phyloP scores from a whole-genome alignment of 64 coral and sea anemone species.

The Hydrozoanthus tunicans region DNA sequence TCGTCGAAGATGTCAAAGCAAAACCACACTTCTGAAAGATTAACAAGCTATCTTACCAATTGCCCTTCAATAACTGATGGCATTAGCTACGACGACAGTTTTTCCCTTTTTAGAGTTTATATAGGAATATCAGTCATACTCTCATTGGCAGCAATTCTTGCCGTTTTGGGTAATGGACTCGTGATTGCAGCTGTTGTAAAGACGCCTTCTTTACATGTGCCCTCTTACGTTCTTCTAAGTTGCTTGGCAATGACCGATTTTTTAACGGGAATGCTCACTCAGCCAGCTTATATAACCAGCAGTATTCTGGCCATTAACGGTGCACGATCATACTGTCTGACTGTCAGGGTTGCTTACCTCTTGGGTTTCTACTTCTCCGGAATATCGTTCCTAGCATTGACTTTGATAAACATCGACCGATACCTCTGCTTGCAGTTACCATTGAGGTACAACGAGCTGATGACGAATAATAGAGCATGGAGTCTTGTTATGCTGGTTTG shows the following conservation, averaged over 20 bases:
- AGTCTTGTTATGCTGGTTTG: neutral
- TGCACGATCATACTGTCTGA: neutral
- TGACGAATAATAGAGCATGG: neutral
- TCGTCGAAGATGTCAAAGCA: too few species aligned
- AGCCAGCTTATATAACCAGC: neutral
- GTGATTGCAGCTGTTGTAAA: neutral
- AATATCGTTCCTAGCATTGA: neutral
- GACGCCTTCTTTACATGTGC: slow-evolving; percentile 1
- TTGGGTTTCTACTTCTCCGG: neutral
- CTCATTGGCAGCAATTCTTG: neutral
- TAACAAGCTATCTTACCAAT: neutral
- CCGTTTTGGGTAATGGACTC: neutral
- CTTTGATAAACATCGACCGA: neutral
- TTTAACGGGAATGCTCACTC: neutral
- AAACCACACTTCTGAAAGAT: too few species aligned
- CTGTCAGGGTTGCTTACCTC: neutral
- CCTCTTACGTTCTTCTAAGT: neutral
- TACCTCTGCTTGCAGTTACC: neutral
- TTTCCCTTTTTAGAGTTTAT: neutral
- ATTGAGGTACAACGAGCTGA: neutral
- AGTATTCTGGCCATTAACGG: neutral
- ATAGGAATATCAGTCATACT: neutral
- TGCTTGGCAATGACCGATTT: neutral
- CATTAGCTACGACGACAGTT: neutral
- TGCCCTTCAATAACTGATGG: neutral